These are phyloP conservation scores for Philereme vetulata DNA, from an alignment of 2,888 invertebrate species.

Conservation along the genomic window DNA sequence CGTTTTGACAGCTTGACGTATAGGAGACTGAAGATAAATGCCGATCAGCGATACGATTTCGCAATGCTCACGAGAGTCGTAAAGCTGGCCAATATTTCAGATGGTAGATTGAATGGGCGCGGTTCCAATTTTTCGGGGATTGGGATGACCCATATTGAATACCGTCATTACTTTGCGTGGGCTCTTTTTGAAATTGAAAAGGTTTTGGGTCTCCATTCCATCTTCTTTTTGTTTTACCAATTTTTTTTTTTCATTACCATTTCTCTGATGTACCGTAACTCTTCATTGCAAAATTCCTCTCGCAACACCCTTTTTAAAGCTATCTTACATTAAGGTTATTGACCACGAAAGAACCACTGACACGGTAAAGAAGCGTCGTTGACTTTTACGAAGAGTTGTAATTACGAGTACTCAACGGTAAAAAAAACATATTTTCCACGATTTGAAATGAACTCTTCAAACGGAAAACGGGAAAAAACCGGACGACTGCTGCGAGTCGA, in stretches of 20 bases:
- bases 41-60: slow-evolving; percentile 40
- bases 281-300: no score
- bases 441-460: slow-evolving; percentile 54
- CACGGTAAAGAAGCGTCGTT: no score
- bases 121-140: slow-evolving; percentile 24
- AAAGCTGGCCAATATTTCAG: slow-evolving; percentile 28
- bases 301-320: no score
- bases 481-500: slow-evolving; percentile 47
- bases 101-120: slow-evolving; percentile 30
- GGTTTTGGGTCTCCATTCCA: not conserved
- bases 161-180: slow-evolving; percentile 11
- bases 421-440: not conserved
- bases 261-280: no score
- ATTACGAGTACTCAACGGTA: no score
- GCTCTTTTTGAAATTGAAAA: slow-evolving; percentile 25
- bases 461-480: slow-evolving; percentile 51
- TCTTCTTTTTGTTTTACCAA: no score
- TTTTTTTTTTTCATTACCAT: no score
- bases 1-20: slow-evolving; percentile 60
- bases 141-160: slow-evolving; percentile 22
- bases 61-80: slow-evolving; percentile 26
- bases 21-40: slow-evolving; percentile 50
- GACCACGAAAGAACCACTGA: no score
- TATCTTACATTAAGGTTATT: no score
- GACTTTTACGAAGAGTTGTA: no score